Base-by-base conservation (phyloP, 2,888 invertebrate genomes). In the Eumerus sabulonum region DNA sequence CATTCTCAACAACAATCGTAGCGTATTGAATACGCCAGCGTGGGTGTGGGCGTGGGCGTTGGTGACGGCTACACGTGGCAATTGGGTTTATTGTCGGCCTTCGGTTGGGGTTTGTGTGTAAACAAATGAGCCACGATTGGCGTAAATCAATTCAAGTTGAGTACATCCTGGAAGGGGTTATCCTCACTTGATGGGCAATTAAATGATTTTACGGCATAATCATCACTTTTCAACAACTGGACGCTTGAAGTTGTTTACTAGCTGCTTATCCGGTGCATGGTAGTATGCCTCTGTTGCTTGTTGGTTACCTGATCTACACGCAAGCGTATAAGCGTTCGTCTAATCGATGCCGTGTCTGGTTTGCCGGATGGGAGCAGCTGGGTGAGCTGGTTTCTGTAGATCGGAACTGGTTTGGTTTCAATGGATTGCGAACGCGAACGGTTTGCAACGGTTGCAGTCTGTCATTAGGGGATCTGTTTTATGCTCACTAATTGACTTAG, bases 401-500 rank as follows among this genome's bases (percentile, higher is more conserved):
- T 59, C 13, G 11, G 13, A 74, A 70, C 68, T 68, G 74, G 73
- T 79, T 79, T 54, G 74, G 73, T 79, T 79, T 54, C 18, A 40
- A 3, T 17, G 45, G 51, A 35, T 53, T 18, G 62, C 50, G 38
- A 1, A 38, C 17, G 19, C 27, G 68, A 68, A 72, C 38, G 35
- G 45, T 62, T 56, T 35, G 62, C 66, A 57, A 57, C 73, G 57
- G 73, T 53, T 64, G 74, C 54, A 74, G 59, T 74, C 74, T 63
- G 79, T 74, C 74, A 74, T 79, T 79, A 79, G 73, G 54, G 64
- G 74, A 79, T 79, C 79, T 68, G 79, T 79, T 74, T 79, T 79
- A 79, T 79, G 79, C 60, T 16, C 53, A 74, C 79, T 79, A 79
- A 79, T 79, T 79, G 79, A 79, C 79, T 79, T 79, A 79, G 74